A percentile compares a stretch with the other conserved stretches of the same genome.
These are phyloP conservation scores for Potamilus streckersoni DNA, from an alignment of 1,140 invertebrate species.

Conservation along the genomic window DNA sequence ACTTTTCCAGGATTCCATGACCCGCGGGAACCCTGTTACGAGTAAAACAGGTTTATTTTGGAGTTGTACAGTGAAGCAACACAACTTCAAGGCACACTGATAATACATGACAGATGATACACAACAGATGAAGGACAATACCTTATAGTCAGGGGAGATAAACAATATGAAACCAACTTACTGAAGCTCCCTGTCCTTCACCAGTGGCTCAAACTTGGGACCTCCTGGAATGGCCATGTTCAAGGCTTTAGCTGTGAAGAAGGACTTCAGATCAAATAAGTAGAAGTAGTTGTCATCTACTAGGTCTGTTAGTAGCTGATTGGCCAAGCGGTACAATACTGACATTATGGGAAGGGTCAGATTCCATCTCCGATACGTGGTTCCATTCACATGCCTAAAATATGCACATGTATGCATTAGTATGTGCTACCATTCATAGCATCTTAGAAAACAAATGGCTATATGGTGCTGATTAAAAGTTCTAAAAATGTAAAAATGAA, in stretches of 20 bases:
- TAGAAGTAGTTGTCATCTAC: constrained; percentile 99
- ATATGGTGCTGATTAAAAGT: too few species aligned
- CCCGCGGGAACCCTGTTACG: too few species aligned
- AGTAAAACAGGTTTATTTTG: too few species aligned
- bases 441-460: too few species aligned
- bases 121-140: too few species aligned
- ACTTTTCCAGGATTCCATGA: too few species aligned
- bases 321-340: constrained; percentile 95
- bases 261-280: constrained; percentile 98
- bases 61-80: too few species aligned
- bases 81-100: too few species aligned
- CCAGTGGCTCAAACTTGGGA: constrained; percentile 99
- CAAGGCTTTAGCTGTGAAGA: constrained; percentile 99
- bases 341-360: constrained; percentile 96
- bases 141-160: too few species aligned
- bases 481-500: too few species aligned
- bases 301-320: constrained; percentile 98
- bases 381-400: constrained; percentile 93
- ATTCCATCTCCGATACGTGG: constrained; percentile 97
- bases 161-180: constrained; percentile 66
- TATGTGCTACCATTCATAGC: too few species aligned
- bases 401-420: constrained; percentile 19
- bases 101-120: too few species aligned
- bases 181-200: constrained; percentile 97
- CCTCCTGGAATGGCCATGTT: constrained; percentile 99